Base-by-base conservation (phyloP, 1,140 invertebrate species). In the Hylyphantes graminicola region DNA sequence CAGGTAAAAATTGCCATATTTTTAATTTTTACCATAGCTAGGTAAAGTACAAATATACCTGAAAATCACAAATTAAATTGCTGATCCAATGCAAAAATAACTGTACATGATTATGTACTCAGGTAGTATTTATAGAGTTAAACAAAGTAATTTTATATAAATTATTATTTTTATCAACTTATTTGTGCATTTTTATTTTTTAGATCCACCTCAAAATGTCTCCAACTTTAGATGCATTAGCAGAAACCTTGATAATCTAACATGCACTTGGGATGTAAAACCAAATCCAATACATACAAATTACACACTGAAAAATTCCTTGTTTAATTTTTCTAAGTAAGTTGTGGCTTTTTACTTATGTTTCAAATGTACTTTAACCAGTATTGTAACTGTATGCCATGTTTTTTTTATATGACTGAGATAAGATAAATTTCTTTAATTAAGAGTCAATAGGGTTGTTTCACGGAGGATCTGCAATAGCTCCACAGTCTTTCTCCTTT, bases 181-280 rank as follows among this genome's bases (percentile, higher is more conserved):
- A 68, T 74, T 65, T 55, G 50, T 50, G 0, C 7, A 73, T 78
- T 21, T 21, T 61, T 48, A 10, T 82, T 79, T 80, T 64, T 67
- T 11, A 80, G 78, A 57, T 70, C 19, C 80, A 13, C 53, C 64
- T n/a, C 65, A 74, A 76, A 53, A 67, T 61, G 70, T 85, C 0
- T 61, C 15, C 19, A 92, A 93, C 87, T 94, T 94, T 85, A 89
- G 88, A 9, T 95, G 94, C 86, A 88, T 92, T 17, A 93, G 93
- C n/a, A 88, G 91, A 55, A 94, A 94, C 88, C 93, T 93, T 90
- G 90, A 93, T 74, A 92, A 91, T 83, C 88, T 94, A 51, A 92
- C 90, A 4, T 95, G 94, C 87, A 90, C 91, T 10, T 95, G 93
- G 93, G 91, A 89, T 2, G 90, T 90, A 53, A 89, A 90, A 3